These are phyloP conservation scores for Pituophis catenifer DNA, from an alignment of 2,113 vertebrate species.

Conservation along the genomic window DNA sequence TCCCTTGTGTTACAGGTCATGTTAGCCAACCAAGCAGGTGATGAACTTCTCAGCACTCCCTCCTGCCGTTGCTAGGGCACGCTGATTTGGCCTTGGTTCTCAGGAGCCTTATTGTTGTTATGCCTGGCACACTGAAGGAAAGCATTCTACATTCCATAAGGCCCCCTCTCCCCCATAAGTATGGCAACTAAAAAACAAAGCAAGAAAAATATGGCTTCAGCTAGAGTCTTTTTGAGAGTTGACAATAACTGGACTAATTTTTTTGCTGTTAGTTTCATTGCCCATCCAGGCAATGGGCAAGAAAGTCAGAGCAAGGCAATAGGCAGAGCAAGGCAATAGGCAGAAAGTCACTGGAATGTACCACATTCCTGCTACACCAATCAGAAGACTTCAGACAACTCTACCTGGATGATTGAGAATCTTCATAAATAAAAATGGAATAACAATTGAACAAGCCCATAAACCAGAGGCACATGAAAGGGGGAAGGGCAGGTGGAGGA, in stretches of 20 bases:
- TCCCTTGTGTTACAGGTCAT: too few species aligned
- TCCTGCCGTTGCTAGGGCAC: too few species aligned
- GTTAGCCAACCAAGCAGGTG: too few species aligned
- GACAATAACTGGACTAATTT: neutral
- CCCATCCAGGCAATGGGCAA: neutral
- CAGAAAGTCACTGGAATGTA: neutral
- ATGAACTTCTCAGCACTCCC: too few species aligned
- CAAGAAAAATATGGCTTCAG: too few species aligned
- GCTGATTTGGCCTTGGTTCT: too few species aligned
- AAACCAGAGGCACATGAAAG: neutral
- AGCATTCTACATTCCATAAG: too few species aligned
- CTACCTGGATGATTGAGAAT: neutral
- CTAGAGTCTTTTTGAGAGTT: too few species aligned
- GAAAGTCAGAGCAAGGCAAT: neutral
- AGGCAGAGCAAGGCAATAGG: neutral
- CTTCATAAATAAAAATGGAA: neutral
- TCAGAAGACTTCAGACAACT: neutral
- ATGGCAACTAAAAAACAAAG: too few species aligned
- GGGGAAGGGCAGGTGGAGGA: neutral
- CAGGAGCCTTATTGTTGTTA: too few species aligned
- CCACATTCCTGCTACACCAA: neutral
- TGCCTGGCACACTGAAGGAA: too few species aligned
- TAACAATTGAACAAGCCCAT: neutral
- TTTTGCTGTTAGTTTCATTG: neutral
- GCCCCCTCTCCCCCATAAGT: too few species aligned